phyloP scores from a whole-genome alignment of 2,888 invertebrate genomes.

The Caenorhabditis uteleia region DNA sequence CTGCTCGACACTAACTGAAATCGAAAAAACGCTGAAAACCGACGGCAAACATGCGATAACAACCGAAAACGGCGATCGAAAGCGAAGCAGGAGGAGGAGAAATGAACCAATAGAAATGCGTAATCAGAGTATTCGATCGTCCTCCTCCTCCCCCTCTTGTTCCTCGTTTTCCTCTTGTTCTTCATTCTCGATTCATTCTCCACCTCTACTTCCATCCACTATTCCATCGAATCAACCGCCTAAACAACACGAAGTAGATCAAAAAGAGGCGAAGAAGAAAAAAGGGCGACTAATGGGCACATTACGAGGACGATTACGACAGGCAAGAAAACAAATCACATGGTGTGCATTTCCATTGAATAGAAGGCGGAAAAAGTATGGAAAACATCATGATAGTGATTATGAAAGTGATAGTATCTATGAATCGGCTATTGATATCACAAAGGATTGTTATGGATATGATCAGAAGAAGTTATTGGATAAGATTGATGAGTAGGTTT shows the following conservation, averaged over 20 bases:
- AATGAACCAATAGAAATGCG: no score
- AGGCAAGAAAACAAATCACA: constrained; percentile 39
- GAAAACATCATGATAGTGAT: not conserved
- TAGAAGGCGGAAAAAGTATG: constrained; percentile 4
- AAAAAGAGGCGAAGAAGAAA: not conserved
- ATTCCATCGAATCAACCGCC: not conserved
- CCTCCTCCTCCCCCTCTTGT: constrained; percentile 7
- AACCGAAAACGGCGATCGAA: no score
- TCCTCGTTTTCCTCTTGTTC: constrained; percentile 8
- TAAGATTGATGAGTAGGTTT: no score
- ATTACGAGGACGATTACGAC: constrained; percentile 39
- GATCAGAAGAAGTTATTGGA: no score
- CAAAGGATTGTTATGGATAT: not conserved
- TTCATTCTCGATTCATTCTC: constrained; percentile 11
- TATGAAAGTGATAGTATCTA: constrained; percentile 22
- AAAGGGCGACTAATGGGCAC: constrained; percentile 26
- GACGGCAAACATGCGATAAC: no score
- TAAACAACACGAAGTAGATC: no score
- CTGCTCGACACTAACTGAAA: no score
- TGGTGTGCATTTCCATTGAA: constrained; percentile 44
- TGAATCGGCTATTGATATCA: constrained; percentile 19
- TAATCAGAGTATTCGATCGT: constrained; percentile 17
- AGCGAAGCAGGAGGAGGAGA: constrained; percentile 14
- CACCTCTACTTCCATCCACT: not conserved
- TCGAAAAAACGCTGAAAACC: no score